Evolutionary conservation across 2,888 invertebrate genomes (phyloP).

Genomic region (Brachyptera putata): DNA sequence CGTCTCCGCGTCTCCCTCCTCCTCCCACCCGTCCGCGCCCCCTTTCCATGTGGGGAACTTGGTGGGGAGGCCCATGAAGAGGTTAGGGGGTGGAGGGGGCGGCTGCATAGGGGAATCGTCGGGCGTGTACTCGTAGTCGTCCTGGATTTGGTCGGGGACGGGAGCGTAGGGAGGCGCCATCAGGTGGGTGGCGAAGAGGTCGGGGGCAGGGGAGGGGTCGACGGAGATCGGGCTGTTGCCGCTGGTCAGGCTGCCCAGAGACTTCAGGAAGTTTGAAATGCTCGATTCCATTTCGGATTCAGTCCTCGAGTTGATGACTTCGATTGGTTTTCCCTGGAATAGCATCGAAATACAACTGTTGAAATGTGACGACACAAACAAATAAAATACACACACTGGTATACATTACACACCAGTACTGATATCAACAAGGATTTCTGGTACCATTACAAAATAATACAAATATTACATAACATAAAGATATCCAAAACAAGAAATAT

Average conservation of each 20-base stretch:
- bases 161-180: conserved; percentile 30
- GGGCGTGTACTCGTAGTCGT: conserved; percentile 10
- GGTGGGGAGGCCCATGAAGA: conserved; percentile 41
- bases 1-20: conserved; percentile 47
- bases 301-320: conserved; percentile 55
- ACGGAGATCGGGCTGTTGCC: conserved; percentile 36
- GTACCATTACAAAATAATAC: too few relatives aligned
- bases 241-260: conserved; percentile 44
- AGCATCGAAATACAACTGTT: too few relatives aligned
- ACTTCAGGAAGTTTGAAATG: conserved; percentile 56
- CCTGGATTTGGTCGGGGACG: neutral
- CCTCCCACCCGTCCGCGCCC: conserved; percentile 40
- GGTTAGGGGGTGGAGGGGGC: conserved; percentile 34
- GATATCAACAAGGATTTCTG: too few relatives aligned
- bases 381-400: too few relatives aligned
- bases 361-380: too few relatives aligned
- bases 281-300: conserved; percentile 50
- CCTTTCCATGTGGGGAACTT: conserved; percentile 47
- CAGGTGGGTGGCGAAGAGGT: conserved; percentile 44
- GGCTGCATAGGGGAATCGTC: conserved; percentile 27
- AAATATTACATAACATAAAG: too few relatives aligned
- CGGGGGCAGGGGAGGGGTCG: conserved; percentile 36
- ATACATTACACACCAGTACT: too few relatives aligned
- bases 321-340: conserved; percentile 50
- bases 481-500: too few relatives aligned